Base-by-base conservation (phyloP, 2,888 invertebrate genomes). In the Sericinus montela region DNA sequence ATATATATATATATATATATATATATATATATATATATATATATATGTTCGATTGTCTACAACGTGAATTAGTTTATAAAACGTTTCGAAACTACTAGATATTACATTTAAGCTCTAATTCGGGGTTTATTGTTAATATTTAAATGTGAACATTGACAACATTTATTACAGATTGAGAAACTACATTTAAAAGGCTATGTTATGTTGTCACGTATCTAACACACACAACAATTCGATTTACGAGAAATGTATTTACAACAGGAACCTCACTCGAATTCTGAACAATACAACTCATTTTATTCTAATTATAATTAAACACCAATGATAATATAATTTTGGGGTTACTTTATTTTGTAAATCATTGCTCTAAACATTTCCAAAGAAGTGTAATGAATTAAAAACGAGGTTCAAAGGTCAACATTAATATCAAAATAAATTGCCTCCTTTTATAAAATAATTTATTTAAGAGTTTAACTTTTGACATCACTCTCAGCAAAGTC, bases 41-140 rank as follows among this genome's bases (percentile, higher is more conserved):
- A 60, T 56, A 50, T 49, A 52, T 52, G 49, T 52, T 47, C 37
- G 30, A 38, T 51, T 53, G 43, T 13, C 52, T 47, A 55, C 49
- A 51, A 53, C 57, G 52, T 46, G 52, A 56, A 58, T 52, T 1
- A 29, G 10, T 29, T 45, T 51, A 52, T 45, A 48, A 45, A 51
- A 54, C 50, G 50, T 54, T 59, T 57, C 60, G 53, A 62, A 71
- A 67, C 67, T 53, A 59, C 66, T 68, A 5, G 2, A 72, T 59
- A 60, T 65, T 57, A 72, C 61, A 56, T 63, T 63, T 76, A 79
- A 79, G 78, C 75, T 78, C 75, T 73, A 75, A 55, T 62, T 62
- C 60, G 72, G 72, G 73, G 72, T 73, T 72, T 61, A 58, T 63
- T 57, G 51, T 59, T 36, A 14, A 45, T 44, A 29, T 41, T 44